phyloP scores from a whole-genome alignment of 2,888 invertebrate genomes.

The Antheraea yamamai region DNA sequence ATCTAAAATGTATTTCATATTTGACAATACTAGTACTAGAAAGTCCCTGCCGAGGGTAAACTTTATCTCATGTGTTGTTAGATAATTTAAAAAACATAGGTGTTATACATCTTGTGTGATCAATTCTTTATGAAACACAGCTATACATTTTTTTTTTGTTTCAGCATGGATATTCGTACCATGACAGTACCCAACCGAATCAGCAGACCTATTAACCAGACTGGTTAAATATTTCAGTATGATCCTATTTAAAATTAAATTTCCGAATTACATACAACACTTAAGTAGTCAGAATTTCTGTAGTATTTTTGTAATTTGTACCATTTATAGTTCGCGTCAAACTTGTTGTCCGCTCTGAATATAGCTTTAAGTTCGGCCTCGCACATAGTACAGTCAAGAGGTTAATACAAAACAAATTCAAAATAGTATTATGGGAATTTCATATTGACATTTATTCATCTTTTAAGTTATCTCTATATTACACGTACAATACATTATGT shows the following conservation, averaged over 20 bases:
- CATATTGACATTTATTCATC: no score
- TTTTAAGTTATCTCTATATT: no score
- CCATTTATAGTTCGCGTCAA: no score
- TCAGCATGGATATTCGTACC: slow-evolving; percentile 84
- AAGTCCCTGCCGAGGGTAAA: neutral
- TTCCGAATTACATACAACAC: neutral
- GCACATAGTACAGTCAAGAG: no score
- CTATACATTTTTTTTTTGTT: slow-evolving; percentile 46
- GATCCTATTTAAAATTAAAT: slow-evolving; percentile 20
- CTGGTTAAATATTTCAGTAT: slow-evolving; percentile 48
- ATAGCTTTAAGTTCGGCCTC: no score
- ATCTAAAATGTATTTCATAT: no score
- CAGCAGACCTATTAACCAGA: slow-evolving; percentile 75
- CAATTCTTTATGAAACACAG: neutral
- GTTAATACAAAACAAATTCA: no score
- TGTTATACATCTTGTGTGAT: neutral
- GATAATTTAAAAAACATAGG: neutral
- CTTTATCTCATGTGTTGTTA: neutral
- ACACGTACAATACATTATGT: no score
- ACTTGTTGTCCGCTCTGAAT: no score
- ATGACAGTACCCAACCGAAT: slow-evolving; percentile 88
- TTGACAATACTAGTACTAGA: no score
- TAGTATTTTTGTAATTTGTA: no score
- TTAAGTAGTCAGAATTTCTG: neutral
- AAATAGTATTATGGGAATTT: no score